Base-by-base conservation (phyloP, 2,888 invertebrate species). In the Tetranychus piercei region DNA sequence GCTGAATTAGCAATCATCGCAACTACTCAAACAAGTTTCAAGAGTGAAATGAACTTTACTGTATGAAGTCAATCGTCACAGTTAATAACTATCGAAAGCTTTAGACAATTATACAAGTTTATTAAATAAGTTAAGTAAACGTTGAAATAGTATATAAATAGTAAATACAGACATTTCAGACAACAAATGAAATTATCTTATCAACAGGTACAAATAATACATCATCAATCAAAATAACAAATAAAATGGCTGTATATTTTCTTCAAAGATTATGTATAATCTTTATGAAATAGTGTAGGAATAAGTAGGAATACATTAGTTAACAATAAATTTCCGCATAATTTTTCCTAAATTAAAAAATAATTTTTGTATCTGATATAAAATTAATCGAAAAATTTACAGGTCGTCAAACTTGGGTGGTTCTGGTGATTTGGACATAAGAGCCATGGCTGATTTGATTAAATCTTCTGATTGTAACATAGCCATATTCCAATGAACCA, bases 401-500 rank as follows among this genome's bases (percentile, higher is more conserved):
- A 69, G 23, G 22, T 69, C 69, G 8, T 69, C 69, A 69, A 69
- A 69, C 34, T 69, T 69, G 5, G 69, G 69, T 20, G 69, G 69
- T 22, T 69, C 69, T 0, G 69, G 69, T 69, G 69, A 69, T 69
- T 69, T 69, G 6, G 69, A 69, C 34, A 69, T 23, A 6, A 69
- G 20, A 20, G 69, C 69, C 69, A 69, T 69, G 1, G 69, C 69
- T 6, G 69, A n/a, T 6, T 69, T 69, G 11, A 20, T 22, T 3
- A 69, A 18, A 79, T 85, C 85, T 75, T 84, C 83, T 76, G 82
- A 83, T 77, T 84, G 84, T 64, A 85, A 78, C 82, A 84, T 83
- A 11, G 80, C 80, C 79, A 82, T 82, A 78, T 85, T 85, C 84
- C 84, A 84, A 44, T 76, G 87, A 84, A 94, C 94, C 82, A 94